Evolutionary conservation across 1,140 invertebrate species (phyloP), one percentile per base, ranked within the genome.

Genomic region (Drosophila mauritiana): DNA sequence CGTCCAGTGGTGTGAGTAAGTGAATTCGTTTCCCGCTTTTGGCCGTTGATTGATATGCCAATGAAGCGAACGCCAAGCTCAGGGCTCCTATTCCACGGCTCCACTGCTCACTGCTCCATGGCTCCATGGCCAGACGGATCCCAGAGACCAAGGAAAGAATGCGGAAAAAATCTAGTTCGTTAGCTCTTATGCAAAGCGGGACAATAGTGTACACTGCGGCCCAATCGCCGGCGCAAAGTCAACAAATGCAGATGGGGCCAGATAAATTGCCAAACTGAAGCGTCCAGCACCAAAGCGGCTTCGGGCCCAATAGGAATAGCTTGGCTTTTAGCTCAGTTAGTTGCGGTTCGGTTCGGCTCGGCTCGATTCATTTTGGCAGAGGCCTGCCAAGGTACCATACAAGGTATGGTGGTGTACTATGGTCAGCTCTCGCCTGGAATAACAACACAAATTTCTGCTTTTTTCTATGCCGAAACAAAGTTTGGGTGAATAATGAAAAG

Each of bases 21-120:
- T 72, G 79, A 88, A 83, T 86, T 88, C 75, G 86, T 88, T 85
- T 88, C 65, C 82, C 83, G 75, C 70, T 88, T 88, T 88, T 68
- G 69, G 70, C 75, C 79, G 79, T 88, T 86, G 82, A 86, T 86
- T 86, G 82, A 86, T 86, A 86, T 88, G 79, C 83, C 82, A 86
- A 88, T 79, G 82, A 83, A 88, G 75, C 82, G 68, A 75, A 53
- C 52, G 64, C 64, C 73, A 37, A 75, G 75, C 73, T 67, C 74
- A 74, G 57, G 49, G 72, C 31, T 59, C 40, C 55, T 46, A 61
- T 48, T 37, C 40, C 48, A 49, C 20, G 27, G 68, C 69, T 31
- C 27, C 7, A 31, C 1, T 1, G 27, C 27, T 27, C 37, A 56
- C 8, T 31, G n/a, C 27, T 12, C 1, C 37, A 39, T 39, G 37